Base-by-base conservation (phyloP, 2,797 vertebrate species). In the Phataginus tetradactyla region DNA sequence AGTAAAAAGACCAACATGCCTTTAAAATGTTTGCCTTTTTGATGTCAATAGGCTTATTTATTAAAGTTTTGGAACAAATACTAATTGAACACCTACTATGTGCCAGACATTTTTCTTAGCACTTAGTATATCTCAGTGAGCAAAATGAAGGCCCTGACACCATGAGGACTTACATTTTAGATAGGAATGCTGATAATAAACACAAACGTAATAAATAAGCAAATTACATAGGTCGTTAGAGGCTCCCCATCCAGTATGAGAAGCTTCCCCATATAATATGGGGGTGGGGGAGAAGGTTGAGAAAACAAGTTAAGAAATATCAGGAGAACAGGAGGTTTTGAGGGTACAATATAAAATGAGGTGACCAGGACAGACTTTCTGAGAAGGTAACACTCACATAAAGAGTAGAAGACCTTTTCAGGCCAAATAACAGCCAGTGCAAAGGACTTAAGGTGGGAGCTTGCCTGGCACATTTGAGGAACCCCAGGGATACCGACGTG, bases 21-120 rank as follows among this genome's bases (percentile, higher is more conserved):
- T 90, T 91, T 71, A 77, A 94, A 95, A 79, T 59, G 9, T 89
- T 92, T 74, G 37, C 55, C 39, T 94, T 72, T 85, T 79, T 39
- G 75, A 7, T 64, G 20, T 39, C 29, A 90, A 29, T 80, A 81
- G 15, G 3, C 23, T 75, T 85, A 71, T 61, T 86, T 59, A 86
- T 32, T 94, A 72, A 91, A 86, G 9, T 11, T 69, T 49, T 69
- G 78, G 39, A 94, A 71, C 42, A 89, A 74, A 63, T 86, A 66
- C 86, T 94, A 93, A 27, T 81, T 42, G 45, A 90, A 49, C 0
- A 34, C 13, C 25, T 72, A 64, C 18, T 59, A 71, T 45, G 51
- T 75, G n/a, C 8, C 61, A 80, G 55, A 61, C 39, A 66, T 90
- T 79, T 61, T 96, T 94, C n/a, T 91, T 13, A 83, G 64, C 10